Percentiles rank a stretch among this genome's conserved stretches.
Evolutionary conservation across 2,797 vertebrate genomes (phyloP).

Genomic region (Arnoldichthys spilopterus): DNA sequence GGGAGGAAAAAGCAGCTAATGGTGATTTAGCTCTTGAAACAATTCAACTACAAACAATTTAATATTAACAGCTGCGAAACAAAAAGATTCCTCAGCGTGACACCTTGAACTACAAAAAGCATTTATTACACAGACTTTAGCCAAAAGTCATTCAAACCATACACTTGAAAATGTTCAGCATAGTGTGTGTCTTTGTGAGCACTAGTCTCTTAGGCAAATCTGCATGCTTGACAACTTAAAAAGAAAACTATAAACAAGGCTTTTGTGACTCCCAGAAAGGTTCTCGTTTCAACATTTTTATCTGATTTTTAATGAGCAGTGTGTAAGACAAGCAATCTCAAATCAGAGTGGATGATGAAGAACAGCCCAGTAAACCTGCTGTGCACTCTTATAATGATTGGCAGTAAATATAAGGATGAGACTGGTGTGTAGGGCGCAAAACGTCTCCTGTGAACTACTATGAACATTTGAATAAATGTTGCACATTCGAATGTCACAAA

Average conservation of each 20-base stretch:
- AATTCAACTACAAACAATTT: background rate
- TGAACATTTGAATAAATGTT: no score
- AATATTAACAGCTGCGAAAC: no score
- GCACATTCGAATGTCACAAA: no score
- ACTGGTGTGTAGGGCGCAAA: constrained; percentile 1
- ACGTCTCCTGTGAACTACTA: background rate
- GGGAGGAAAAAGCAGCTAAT: background rate
- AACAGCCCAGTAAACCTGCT: background rate
- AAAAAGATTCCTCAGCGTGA: background rate
- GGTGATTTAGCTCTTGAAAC: background rate
- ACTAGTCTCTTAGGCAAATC: constrained; percentile 1
- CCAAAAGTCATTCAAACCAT: constrained; percentile 5
- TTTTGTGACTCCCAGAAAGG: constrained; percentile 20
- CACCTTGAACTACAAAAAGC: background rate
- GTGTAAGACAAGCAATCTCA: no score
- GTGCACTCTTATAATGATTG: background rate
- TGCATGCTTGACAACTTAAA: constrained; percentile 9
- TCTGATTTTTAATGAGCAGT: no score
- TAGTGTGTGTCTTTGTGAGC: background rate
- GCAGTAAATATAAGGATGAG: background rate
- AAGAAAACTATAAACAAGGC: constrained; percentile 26
- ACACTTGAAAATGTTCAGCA: background rate
- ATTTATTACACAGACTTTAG: background rate
- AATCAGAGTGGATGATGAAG: background rate
- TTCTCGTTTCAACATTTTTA: constrained; percentile 8